These are phyloP conservation scores for Adineta ricciae DNA, from an alignment of 2,888 invertebrate genomes.

Conservation along the genomic window DNA sequence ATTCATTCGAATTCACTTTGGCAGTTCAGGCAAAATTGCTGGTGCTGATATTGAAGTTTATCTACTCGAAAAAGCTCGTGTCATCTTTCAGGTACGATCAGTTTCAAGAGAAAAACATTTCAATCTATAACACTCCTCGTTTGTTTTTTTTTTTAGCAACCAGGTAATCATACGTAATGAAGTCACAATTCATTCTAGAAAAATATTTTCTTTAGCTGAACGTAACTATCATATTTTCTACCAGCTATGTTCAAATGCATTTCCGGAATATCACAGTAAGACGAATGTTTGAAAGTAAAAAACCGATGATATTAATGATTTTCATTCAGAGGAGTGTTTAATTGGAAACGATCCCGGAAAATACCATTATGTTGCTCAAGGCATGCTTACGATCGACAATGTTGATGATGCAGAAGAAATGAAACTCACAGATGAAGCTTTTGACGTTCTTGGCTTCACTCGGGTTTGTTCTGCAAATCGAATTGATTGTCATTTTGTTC, in stretches of 20 bases:
- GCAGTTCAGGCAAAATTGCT: constrained; percentile 94
- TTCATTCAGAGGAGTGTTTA: constrained; percentile 63
- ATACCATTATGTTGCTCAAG: constrained; percentile 90
- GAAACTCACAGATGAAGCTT: constrained; percentile 64
- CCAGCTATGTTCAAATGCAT: constrained; percentile 60
- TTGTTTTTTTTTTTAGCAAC: not conserved
- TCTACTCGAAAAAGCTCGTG: constrained; percentile 98
- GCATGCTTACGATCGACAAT: constrained; percentile 80
- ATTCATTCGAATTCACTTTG: constrained; percentile 99
- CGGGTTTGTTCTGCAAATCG: constrained; percentile 47
- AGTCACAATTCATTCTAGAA: too few species aligned
- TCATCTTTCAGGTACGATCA: constrained; percentile 81
- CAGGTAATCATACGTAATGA: not conserved
- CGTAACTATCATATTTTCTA: constrained; percentile 99
- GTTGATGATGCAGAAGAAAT: constrained; percentile 92
- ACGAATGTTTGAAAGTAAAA: not conserved
- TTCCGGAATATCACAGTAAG: constrained; percentile 36
- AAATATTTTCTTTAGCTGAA: constrained; percentile 57
- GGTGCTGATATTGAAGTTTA: constrained; percentile 99
- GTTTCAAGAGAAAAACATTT: too few species aligned
- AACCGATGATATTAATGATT: constrained; percentile 10
- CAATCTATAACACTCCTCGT: not conserved
- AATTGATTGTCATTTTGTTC: not conserved
- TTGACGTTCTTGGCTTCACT: constrained; percentile 96
- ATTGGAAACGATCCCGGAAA: constrained; percentile 66